Percentiles rank a stretch among this genome's conserved stretches.
Conservation (phyloP, 2,888 invertebrate species). For the Harpalus rubripes region DNA sequence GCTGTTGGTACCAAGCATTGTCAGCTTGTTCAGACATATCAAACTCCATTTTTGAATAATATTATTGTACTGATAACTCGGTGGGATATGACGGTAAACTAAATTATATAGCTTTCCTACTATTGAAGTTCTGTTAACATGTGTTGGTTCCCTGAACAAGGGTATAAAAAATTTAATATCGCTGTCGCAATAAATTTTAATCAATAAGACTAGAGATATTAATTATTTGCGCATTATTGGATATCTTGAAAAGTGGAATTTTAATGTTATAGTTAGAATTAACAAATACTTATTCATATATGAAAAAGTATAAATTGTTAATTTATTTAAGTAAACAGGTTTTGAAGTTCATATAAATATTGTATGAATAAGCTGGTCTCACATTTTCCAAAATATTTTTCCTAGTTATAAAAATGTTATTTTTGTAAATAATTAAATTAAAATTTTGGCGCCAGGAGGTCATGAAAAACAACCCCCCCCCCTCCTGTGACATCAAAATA, state of each 20-base stretch:
- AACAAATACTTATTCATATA: no score
- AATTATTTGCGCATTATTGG: not conserved
- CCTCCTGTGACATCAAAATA: no score
- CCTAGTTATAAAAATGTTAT: no score
- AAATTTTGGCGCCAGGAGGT: no score
- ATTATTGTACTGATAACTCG: slow-evolving; percentile 26
- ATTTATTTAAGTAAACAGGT: no score
- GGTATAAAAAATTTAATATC: slow-evolving; percentile 48
- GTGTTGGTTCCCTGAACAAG: slow-evolving; percentile 21
- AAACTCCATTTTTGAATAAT: slow-evolving; percentile 44
- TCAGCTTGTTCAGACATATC: slow-evolving; percentile 27
- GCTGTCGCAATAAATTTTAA: slow-evolving; percentile 26
- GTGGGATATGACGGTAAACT: slow-evolving; percentile 28
- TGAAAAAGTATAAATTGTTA: no score
- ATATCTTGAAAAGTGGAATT: not conserved
- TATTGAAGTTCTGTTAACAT: slow-evolving; percentile 19
- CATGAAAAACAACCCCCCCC: no score
- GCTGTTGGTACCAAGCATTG: slow-evolving; percentile 30
- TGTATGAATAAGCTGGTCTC: no score
- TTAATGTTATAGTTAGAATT: no score
- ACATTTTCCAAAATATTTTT: no score
- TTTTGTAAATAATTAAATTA: no score
- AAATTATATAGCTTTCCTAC: not conserved
- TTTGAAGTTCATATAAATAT: no score
- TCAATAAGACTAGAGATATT: slow-evolving; percentile 41